Evolutionary conservation across 2,797 vertebrate species (phyloP).

Genomic region (Lepus townsendii): DNA sequence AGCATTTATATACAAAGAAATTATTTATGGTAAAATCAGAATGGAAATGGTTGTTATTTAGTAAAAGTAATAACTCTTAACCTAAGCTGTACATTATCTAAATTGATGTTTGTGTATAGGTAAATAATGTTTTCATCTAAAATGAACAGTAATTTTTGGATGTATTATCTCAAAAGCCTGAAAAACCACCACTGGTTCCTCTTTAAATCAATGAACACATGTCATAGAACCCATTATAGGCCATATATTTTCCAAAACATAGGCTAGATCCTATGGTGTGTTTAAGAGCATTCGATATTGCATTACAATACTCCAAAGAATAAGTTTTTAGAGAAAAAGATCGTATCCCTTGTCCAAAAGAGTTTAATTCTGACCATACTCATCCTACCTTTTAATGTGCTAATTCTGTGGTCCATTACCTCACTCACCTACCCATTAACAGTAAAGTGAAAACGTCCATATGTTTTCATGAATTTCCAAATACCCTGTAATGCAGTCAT

Average conservation of each 20-base stretch:
- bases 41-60: neutral
- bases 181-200: neutral
- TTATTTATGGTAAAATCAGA: neutral
- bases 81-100: neutral
- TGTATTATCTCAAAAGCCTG: neutral
- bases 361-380: neutral
- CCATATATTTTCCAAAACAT: neutral
- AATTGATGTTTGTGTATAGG: neutral
- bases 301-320: neutral
- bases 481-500: neutral
- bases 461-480: neutral
- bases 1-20: neutral
- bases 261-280: neutral
- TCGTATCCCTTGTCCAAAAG: neutral
- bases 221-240: neutral
- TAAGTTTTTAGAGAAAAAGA: neutral
- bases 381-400: neutral
- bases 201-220: slow-evolving; percentile 25
- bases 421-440: neutral
- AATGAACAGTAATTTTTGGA: neutral
- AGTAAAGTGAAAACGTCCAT: neutral
- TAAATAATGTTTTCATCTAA: slow-evolving; percentile 2
- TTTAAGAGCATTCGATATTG: neutral
- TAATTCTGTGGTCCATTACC: neutral
- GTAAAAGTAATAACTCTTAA: neutral